Evolutionary conservation across 2,888 invertebrate genomes (phyloP).

Genomic region (Andrena trimmerana): DNA sequence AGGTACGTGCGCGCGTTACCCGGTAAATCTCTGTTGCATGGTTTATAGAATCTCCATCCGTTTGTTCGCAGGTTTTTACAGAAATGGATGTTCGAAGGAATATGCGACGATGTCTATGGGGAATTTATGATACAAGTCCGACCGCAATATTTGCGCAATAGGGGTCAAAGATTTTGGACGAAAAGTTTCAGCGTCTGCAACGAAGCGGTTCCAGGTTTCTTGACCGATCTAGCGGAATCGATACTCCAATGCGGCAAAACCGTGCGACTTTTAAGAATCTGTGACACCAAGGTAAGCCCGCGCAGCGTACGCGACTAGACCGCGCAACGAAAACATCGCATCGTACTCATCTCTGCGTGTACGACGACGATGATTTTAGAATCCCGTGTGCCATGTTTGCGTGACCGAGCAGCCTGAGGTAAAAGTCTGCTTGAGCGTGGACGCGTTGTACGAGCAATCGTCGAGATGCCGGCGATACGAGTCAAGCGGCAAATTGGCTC

Average conservation of each 20-base stretch:
- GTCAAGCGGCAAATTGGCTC: slow-evolving; percentile 85
- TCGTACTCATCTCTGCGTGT: slow-evolving; percentile 8
- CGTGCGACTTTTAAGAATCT: slow-evolving; percentile 89
- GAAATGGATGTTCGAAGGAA: slow-evolving; percentile 94
- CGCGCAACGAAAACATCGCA: not conserved
- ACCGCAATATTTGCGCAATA: slow-evolving; percentile 88
- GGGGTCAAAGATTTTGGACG: slow-evolving; percentile 89
- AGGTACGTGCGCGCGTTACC: slow-evolving; percentile 84
- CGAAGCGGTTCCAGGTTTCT: slow-evolving; percentile 88
- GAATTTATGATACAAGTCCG: slow-evolving; percentile 94
- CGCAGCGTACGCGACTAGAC: slow-evolving; percentile 49
- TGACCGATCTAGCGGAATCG: slow-evolving; percentile 88
- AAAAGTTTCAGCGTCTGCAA: slow-evolving; percentile 87
- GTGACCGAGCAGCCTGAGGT: slow-evolving; percentile 87
- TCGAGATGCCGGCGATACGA: slow-evolving; percentile 86
- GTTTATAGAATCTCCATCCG: not conserved
- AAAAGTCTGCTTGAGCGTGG: slow-evolving; percentile 86
- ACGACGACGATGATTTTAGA: slow-evolving; percentile 79
- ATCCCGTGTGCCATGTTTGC: slow-evolving; percentile 86
- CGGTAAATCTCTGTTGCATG: too few relatives aligned
- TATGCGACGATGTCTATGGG: slow-evolving; percentile 91
- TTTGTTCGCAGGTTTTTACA: slow-evolving; percentile 88
- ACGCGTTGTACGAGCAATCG: slow-evolving; percentile 86
- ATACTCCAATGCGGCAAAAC: slow-evolving; percentile 92
- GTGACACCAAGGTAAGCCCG: slow-evolving; percentile 88